Evolutionary conservation across 2,113 vertebrate genomes (phyloP), one percentile per base, ranked within the genome.

Genomic region (Lagopus leucura): DNA sequence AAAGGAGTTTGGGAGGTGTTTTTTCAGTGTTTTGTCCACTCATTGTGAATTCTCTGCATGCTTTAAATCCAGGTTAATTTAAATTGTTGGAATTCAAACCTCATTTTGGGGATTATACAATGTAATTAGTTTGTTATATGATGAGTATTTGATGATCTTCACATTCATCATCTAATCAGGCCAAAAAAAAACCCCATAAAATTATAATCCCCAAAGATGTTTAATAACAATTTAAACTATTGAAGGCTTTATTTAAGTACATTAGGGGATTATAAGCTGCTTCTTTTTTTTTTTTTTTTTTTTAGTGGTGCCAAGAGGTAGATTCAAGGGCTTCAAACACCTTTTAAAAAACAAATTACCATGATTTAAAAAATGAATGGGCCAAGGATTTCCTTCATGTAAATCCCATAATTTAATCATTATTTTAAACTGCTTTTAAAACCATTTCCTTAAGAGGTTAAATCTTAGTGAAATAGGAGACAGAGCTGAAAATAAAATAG

Each of bases 291-390:
- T 54, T 28, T 40, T 38, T 10, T 38, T 95, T 80, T 95, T 92
- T 96, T 96, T 82, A 94, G 96, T 93, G 88, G 87, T 96, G 92
- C 92, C 92, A 93, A 95, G 95, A 93, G 83, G 86, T 90, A 89
- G 75, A 87, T 95, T 97, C 57, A 82, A 86, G 96, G 96, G 89
- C 80, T 94, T 97, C 86, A 90, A 93, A 93, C 66, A 95, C 92
- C 89, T 97, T 97, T 97, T 89, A 94, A 92, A 95, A 97, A 97
- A 93, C 92, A 97, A 97, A 96, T 96, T 97, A 61, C 92, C 83
- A 54, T 50, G 77, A 79, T 90, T 93, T 85, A 45, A 86, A 81
- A 96, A 96, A 94, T 78, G 94, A 97, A 95, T 88, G 78, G 92
- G 83, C 71, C 67, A 89, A 82, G 77, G 71, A 57, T 94, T 92